phyloP scores from a whole-genome alignment of 2,888 invertebrate species.

The Ischnura elegans region DNA sequence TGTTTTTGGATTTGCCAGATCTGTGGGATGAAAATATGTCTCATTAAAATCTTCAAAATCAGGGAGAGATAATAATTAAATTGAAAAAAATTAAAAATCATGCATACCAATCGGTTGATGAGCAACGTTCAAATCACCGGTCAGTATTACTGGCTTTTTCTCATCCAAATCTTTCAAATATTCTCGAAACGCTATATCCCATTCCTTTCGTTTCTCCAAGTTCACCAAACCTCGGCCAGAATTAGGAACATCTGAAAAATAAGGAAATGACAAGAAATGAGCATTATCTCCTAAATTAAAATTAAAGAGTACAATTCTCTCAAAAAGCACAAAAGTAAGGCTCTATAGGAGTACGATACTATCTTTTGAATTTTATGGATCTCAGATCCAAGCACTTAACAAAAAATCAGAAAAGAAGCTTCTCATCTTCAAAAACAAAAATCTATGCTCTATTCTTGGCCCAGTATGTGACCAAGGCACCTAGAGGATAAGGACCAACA shows the following conservation, averaged over 20 bases:
- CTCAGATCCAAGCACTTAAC: too few species aligned
- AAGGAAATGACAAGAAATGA: slow-evolving; percentile 39
- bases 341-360: too few species aligned
- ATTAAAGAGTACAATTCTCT: too few species aligned
- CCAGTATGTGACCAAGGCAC: too few species aligned
- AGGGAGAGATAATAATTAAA: neutral
- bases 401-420: too few species aligned
- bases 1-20: slow-evolving; percentile 95
- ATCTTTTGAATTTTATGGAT: too few species aligned
- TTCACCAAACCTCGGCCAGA: slow-evolving; percentile 93
- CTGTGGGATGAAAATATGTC: slow-evolving; percentile 78
- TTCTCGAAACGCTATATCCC: slow-evolving; percentile 92
- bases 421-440: too few species aligned
- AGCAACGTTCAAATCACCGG: slow-evolving; percentile 98
- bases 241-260: slow-evolving; percentile 91
- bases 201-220: slow-evolving; percentile 91
- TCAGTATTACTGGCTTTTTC: slow-evolving; percentile 95
- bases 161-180: slow-evolving; percentile 89
- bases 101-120: slow-evolving; percentile 92
- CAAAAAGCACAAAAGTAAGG: too few species aligned
- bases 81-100: neutral
- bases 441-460: too few species aligned
- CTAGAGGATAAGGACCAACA: too few species aligned
- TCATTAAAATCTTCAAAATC: neutral
- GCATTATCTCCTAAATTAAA: too few species aligned